Evolutionary conservation across 2,888 invertebrate species (phyloP).

Genomic region (Gastracanthus pulcherrimus): DNA sequence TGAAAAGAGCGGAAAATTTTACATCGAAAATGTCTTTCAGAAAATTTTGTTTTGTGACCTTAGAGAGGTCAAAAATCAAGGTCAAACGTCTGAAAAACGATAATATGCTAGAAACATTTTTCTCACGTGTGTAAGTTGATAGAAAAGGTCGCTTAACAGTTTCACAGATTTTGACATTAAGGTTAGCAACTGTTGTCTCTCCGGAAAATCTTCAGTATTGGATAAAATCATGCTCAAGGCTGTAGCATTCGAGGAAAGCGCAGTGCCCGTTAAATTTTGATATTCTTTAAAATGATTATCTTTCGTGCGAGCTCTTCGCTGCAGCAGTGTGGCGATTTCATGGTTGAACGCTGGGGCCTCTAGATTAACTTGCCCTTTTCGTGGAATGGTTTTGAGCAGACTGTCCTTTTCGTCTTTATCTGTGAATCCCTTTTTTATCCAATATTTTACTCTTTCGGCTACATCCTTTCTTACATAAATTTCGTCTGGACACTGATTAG

Average conservation of each 20-base stretch:
- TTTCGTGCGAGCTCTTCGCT: background rate
- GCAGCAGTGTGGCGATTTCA: slow-evolving; percentile 30
- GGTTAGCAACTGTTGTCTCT: too few relatives aligned
- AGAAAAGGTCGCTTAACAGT: too few relatives aligned
- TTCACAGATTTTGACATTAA: too few relatives aligned
- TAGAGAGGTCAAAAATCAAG: too few relatives aligned
- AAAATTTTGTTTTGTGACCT: too few relatives aligned
- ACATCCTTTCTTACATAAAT: background rate
- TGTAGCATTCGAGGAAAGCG: background rate
- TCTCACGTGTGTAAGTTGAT: background rate
- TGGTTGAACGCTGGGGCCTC: slow-evolving; percentile 35
- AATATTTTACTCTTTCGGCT: background rate
- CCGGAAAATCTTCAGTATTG: background rate
- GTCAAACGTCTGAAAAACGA: too few relatives aligned
- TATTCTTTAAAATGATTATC: background rate
- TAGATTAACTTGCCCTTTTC: background rate
- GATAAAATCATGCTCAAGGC: background rate
- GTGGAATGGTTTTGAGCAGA: background rate
- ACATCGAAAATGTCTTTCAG: too few relatives aligned
- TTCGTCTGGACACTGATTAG: background rate
- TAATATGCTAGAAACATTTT: background rate
- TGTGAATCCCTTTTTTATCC: slow-evolving; percentile 15
- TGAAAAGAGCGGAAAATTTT: too few relatives aligned
- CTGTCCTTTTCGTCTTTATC: slow-evolving; percentile 28
- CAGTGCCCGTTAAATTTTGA: background rate